Evolutionary conservation across 2,888 invertebrate species (phyloP).

Genomic region (Oligia fasciuncula): DNA sequence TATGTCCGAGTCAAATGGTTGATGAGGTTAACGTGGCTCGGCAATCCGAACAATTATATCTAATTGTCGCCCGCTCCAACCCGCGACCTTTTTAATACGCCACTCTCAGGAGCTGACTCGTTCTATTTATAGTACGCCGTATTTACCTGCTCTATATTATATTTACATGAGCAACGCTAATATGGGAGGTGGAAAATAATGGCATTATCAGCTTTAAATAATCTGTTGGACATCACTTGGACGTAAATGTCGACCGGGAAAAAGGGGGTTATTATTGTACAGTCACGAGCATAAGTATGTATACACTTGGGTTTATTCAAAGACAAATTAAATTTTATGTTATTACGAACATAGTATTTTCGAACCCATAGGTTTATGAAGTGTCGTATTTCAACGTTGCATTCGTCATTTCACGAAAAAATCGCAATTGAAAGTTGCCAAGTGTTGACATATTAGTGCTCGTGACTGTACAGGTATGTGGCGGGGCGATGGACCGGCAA

Average conservation of each 20-base stretch:
- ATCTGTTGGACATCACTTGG: constrained; percentile 30
- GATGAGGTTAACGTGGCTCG: constrained; percentile 67
- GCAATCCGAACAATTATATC: constrained; percentile 70
- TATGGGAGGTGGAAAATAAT: constrained; percentile 43
- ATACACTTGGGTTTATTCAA: no score
- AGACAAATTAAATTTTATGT: no score
- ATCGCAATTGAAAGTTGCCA: no score
- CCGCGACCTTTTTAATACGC: constrained; percentile 64
- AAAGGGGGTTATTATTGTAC: constrained; percentile 34
- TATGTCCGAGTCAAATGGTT: constrained; percentile 65
- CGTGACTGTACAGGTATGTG: not conserved
- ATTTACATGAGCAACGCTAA: constrained; percentile 47
- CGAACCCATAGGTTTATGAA: no score
- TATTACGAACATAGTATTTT: no score
- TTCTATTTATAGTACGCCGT: constrained; percentile 62
- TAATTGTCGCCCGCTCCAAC: constrained; percentile 62
- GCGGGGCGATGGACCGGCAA: constrained; percentile 4
- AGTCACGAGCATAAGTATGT: not conserved
- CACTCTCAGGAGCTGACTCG: constrained; percentile 53
- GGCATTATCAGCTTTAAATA: constrained; percentile 48
- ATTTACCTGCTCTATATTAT: constrained; percentile 58
- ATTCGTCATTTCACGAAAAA: no score
- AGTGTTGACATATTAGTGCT: no score
- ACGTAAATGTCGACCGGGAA: constrained; percentile 37
- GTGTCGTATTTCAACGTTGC: no score